Evolutionary conservation across 1,140 invertebrate genomes (phyloP).

Genomic region (Drosophila ananassae): DNA sequence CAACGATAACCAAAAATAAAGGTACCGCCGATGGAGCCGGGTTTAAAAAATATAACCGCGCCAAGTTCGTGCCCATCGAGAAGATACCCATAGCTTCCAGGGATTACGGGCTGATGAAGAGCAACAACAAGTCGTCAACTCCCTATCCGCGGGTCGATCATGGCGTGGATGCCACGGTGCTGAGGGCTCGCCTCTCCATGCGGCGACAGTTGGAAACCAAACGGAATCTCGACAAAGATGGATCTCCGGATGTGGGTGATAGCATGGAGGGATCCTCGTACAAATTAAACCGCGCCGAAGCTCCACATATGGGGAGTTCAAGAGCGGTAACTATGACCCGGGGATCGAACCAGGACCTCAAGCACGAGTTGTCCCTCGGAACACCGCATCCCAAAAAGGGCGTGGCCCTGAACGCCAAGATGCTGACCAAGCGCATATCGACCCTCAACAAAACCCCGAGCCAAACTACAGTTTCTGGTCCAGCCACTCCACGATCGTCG

Average conservation of each 20-base stretch:
- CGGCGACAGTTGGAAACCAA: background rate
- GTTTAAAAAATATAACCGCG: background rate
- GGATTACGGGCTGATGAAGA: constrained; percentile 48
- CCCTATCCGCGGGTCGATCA: constrained; percentile 33
- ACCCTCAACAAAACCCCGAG: background rate
- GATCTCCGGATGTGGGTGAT: background rate
- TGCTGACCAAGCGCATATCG: background rate
- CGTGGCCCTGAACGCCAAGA: constrained; percentile 14
- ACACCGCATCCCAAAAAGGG: constrained; percentile 44
- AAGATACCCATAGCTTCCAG: background rate
- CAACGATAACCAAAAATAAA: background rate
- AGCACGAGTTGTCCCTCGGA: constrained; percentile 4
- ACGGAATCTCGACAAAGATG: background rate
- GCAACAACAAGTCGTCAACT: constrained; percentile 15
- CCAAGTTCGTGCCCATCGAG: background rate
- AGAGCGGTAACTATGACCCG: background rate
- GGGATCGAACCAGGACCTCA: too few relatives aligned
- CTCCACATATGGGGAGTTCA: background rate
- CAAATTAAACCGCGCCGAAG: background rate
- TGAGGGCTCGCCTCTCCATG: constrained; percentile 32
- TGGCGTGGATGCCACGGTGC: constrained; percentile 13
- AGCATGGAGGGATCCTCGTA: background rate
- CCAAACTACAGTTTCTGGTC: background rate
- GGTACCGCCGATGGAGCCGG: background rate
- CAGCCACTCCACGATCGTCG: background rate